Evolutionary conservation across 2,888 invertebrate species (phyloP).

Genomic region (Notodonta dromedarius): DNA sequence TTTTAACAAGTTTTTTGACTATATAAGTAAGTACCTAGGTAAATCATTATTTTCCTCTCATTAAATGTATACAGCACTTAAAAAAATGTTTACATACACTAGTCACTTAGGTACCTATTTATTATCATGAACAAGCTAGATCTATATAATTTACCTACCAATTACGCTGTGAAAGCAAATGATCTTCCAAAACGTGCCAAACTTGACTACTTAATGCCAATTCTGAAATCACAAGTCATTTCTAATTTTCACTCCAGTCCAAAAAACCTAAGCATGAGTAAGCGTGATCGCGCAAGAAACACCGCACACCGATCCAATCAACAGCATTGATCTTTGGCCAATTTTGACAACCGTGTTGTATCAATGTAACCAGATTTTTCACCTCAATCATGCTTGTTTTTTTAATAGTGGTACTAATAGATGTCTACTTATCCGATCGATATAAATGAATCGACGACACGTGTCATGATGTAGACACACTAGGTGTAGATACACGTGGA

Average conservation of each 20-base stretch:
- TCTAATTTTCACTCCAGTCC: slow-evolving; percentile 5
- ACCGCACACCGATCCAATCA: not conserved
- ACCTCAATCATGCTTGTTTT: no score
- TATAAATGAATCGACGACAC: no score
- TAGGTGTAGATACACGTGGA: no score
- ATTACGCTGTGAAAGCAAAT: not conserved
- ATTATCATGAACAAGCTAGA: not conserved
- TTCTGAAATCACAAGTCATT: slow-evolving; percentile 9
- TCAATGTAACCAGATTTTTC: not conserved
- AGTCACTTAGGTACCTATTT: no score
- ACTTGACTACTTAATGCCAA: slow-evolving; percentile 11
- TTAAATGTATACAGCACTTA: not conserved
- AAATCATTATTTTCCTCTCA: no score
- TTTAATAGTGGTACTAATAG: no score
- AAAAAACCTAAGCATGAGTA: not conserved
- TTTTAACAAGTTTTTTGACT: no score
- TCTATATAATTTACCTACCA: slow-evolving; percentile 1
- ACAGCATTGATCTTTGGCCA: not conserved
- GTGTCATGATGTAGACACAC: no score
- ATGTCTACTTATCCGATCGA: no score
- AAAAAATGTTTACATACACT: not conserved
- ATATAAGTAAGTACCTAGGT: no score
- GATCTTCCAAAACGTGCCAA: not conserved
- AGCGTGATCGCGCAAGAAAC: slow-evolving; percentile 1
- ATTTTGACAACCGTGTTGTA: not conserved